Evolutionary conservation across 1,140 invertebrate species (phyloP), one percentile per base, ranked within the genome.

Genomic region (Hyphantria cunea): DNA sequence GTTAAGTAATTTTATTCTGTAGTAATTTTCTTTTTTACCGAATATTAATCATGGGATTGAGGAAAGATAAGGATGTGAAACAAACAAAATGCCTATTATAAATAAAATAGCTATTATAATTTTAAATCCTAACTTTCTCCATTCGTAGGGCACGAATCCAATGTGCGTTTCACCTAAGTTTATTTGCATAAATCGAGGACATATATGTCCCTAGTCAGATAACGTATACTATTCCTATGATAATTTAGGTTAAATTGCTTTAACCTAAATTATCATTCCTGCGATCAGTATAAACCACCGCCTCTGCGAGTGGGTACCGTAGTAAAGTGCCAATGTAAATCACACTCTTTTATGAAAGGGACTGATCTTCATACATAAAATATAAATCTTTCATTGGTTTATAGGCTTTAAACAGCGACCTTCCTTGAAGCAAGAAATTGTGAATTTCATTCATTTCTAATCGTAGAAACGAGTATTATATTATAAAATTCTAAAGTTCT

Each of bases 321-420:
- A 48, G 48, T 61, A 61, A 45, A 61, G 34, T 52, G 31, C 25
- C 45, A 37, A 61, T 52, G 39, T 61, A 47, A 52, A 61, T 61
- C 42, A 32, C 49, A 25, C 12, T 52, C 41, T 49, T 45, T 61
- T 52, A 61, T 45, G 42, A 61, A 52, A 61, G n/a, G 17, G 41
- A 12, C 45, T 25, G 41, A 49, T 25, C n/a, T 32, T 39, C 13
- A 17, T 37, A 34, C 33, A 13, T 13, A 25, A 49, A 44, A 25
- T 48, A 45, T 25, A 25, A 25, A 25, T 55, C 11, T 13, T 45
- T 13, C 41, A n/a, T 45, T 32, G 41, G 52, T 47, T 37, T 48
- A 58, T 58, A 25, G 15, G 15, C 25, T 48, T 48, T 31, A 13
- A 39, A 39, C 33, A 33, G 47, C 34, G 11, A 25, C 17, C 1